Evolutionary conservation across 2,888 invertebrate species (phyloP), one percentile per base, ranked within the genome.

Genomic region (Andrena bucephala): DNA sequence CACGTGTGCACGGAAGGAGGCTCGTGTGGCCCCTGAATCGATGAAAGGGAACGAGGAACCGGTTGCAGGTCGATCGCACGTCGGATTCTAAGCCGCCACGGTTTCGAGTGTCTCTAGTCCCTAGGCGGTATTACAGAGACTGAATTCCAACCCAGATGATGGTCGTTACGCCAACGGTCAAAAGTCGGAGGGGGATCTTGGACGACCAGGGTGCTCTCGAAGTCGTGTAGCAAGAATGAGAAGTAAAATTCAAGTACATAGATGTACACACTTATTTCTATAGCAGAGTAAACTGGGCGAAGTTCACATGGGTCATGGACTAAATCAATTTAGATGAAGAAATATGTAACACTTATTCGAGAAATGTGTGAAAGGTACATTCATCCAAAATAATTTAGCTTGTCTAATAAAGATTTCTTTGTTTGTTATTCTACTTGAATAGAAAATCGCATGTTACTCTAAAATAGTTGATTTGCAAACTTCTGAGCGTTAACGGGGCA

Each of bases 21-120:
- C 42, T 42, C 85, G 81, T 84, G 80, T 80, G 81, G 74, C 80
- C 77, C 60, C 81, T 85, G 87, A 87, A 87, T 85, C 87, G 89
- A 89, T 88, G 87, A 89, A 89, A 87, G 85, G 87, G 86, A 90
- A 90, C 89, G 84, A 80, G 81, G 88, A 90, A 90, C 90, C 90
- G 90, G 90, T 90, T 90, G 81, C 89, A 81, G 85, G 84, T 86
- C 87, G 89, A 89, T 89, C 84, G 84, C 84, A 85, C 84, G 71
- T 84, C 81, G 88, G 82, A 86, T 88, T 85, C 85, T 87, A 88
- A 89, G 72, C 85, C 80, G 76, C 66, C 80, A 59, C 81, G 85
- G 85, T 86, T 88, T 89, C 84, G 77, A 82, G 75, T 85, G 70
- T 80, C 85, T 81, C 77, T 78, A 60, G 67, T n/a, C 31, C 20